Percentiles rank a stretch among this genome's conserved stretches.
Conservation (phyloP, 2,797 vertebrate species). For the Acestrorhynchus altus region DNA sequence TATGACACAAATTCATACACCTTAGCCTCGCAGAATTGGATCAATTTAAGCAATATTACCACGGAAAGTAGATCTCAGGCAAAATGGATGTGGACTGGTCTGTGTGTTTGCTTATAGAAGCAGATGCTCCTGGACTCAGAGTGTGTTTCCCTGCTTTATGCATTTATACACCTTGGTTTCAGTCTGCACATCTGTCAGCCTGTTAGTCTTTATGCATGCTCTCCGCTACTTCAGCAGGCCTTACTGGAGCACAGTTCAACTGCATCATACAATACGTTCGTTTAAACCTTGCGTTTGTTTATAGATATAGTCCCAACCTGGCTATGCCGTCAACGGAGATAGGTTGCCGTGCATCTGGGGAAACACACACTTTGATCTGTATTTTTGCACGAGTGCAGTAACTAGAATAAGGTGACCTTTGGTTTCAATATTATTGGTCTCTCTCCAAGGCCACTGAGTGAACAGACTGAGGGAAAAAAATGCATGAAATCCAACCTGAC, state of each 20-base stretch:
- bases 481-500: no score
- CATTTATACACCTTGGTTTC: background rate
- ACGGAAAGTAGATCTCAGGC: constrained; percentile 43
- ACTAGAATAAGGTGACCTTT: no score
- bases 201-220: background rate
- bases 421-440: no score
- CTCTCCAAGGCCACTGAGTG: no score
- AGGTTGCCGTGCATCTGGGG: no score
- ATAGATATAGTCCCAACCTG: no score
- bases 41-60: constrained; percentile 55
- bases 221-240: background rate
- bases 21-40: constrained; percentile 54
- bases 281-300: no score
- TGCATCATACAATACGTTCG: background rate
- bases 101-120: constrained; percentile 29
- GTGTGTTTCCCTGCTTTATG: background rate
- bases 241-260: background rate
- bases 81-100: constrained; percentile 44
- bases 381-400: no score
- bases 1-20: constrained; percentile 55
- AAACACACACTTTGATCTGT: no score
- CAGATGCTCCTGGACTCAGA: constrained; percentile 18
- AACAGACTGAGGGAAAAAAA: no score
- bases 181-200: background rate
- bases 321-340: no score